Conservation (phyloP, 2,113 vertebrate species). For the Tupaia tana region DNA sequence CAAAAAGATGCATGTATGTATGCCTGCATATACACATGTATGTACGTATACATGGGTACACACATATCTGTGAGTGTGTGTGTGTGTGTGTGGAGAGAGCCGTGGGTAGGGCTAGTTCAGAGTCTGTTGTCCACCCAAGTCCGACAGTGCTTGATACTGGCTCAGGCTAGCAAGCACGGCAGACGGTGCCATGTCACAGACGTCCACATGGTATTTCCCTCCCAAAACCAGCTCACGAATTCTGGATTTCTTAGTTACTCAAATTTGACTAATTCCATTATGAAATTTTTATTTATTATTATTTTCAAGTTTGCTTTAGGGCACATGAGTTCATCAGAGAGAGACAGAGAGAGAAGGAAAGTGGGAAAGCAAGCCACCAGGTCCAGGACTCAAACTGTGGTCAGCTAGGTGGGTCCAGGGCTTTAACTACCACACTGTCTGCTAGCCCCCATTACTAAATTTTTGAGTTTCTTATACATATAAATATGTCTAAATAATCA, state of each 20-base stretch:
- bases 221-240: background rate
- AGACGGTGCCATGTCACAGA: background rate
- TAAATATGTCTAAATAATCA: background rate
- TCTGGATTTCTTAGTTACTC: background rate
- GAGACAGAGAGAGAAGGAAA: too few species aligned
- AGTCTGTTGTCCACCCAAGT: background rate
- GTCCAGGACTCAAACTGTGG: too few species aligned
- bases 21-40: background rate
- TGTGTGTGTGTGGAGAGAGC: background rate
- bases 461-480: background rate
- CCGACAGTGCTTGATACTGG: background rate
- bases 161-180: background rate
- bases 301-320: too few species aligned
- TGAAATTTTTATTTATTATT: too few species aligned
- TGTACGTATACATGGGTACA: background rate
- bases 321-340: too few species aligned
- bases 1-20: background rate
- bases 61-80: background rate
- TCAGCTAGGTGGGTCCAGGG: too few species aligned
- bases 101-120: background rate
- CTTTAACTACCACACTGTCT: too few species aligned
- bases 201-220: background rate
- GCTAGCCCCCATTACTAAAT: background rate
- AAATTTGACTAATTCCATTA: too few species aligned
- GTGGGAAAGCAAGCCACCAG: too few species aligned